These are phyloP conservation scores for Platalea minor DNA, from an alignment of 2,797 vertebrate genomes.

Conservation along the genomic window DNA sequence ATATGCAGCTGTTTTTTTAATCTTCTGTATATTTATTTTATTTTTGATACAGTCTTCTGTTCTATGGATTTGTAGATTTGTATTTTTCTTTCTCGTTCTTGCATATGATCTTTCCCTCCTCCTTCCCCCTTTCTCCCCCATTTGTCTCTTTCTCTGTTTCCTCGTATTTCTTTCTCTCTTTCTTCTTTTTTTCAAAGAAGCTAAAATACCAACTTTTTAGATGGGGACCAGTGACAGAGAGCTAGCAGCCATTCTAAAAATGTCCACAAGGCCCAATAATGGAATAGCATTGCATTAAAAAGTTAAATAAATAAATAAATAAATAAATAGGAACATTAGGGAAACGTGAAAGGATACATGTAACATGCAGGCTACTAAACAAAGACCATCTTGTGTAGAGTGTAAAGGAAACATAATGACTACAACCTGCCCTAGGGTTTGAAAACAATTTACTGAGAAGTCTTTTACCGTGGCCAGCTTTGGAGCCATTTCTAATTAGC, in stretches of 20 bases:
- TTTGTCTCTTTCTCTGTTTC: background rate
- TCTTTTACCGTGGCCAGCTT: constrained; percentile 62
- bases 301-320: background rate
- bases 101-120: accelerated
- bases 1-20: background rate
- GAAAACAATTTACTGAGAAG: constrained; percentile 68
- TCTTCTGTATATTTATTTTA: background rate
- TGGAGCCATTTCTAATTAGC: constrained; percentile 68
- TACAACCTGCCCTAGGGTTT: constrained; percentile 58
- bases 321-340: background rate
- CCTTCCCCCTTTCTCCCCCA: background rate
- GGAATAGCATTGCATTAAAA: background rate
- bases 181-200: background rate
- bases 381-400: constrained; percentile 62
- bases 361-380: constrained; percentile 42
- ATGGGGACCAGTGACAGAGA: background rate
- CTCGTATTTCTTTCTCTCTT: too few species aligned
- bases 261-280: background rate
- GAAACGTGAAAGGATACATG: constrained; percentile 31
- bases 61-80: background rate
- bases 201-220: background rate
- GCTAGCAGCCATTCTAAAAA: background rate
- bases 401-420: constrained; percentile 57
- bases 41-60: background rate
- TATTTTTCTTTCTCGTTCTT: background rate